A percentile compares a stretch with the other conserved stretches of the same genome.
Evolutionary conservation across 2,113 vertebrate genomes (phyloP).

Genomic region (Lamprologus tigripictilis): DNA sequence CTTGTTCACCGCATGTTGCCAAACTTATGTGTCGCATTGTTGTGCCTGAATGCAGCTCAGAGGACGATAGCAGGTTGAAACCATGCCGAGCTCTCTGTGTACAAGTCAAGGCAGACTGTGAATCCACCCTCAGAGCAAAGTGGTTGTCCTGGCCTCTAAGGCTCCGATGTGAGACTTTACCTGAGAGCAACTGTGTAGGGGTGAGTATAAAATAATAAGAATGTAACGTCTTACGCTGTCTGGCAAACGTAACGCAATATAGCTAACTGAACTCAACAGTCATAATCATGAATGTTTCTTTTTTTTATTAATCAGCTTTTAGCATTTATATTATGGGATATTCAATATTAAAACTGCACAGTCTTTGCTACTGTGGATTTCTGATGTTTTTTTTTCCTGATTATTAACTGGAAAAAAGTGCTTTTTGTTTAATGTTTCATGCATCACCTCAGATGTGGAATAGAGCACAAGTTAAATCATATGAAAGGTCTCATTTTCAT

Average conservation of each 20-base stretch:
- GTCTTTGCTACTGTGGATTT: not conserved
- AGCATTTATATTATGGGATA: accelerated
- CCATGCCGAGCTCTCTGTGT: constrained; percentile 53
- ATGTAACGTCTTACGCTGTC: not conserved
- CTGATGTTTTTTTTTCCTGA: accelerated
- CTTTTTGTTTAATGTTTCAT: not conserved
- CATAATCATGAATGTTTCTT: accelerated
- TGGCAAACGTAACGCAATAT: not conserved
- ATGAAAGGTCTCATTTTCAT: not conserved
- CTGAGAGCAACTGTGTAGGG: constrained; percentile 35
- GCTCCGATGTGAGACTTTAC: constrained; percentile 32
- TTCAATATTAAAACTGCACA: not conserved
- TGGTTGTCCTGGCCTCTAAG: constrained; percentile 13
- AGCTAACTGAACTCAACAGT: not conserved
- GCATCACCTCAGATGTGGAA: not conserved
- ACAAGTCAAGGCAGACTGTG: constrained; percentile 51
- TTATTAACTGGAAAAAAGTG: not conserved
- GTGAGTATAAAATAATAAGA: not conserved
- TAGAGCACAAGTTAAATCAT: not conserved
- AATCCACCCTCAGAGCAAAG: not conserved
- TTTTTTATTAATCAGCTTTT: not conserved
- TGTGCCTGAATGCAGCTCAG: constrained; percentile 40
- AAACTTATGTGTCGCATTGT: constrained; percentile 41
- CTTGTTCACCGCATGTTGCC: constrained; percentile 20
- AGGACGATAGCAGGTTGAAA: not conserved